These are phyloP conservation scores for Eriosoma lanigerum DNA, from an alignment of 1,140 invertebrate species.

Conservation along the genomic window DNA sequence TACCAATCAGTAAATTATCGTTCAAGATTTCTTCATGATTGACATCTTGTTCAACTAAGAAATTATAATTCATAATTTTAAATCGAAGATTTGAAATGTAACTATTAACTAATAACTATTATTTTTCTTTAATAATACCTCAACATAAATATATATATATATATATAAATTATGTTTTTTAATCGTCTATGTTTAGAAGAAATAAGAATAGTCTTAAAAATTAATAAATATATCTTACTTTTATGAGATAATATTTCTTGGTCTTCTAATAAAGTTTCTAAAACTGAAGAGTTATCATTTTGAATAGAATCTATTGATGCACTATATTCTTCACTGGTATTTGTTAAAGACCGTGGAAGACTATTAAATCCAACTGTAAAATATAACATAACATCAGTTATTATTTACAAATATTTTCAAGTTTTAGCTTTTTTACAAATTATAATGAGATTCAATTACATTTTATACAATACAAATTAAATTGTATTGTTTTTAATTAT, in stretches of 20 bases:
- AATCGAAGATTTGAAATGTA: not conserved
- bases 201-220: not conserved
- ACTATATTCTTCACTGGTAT: conserved; percentile 58
- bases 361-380: conserved; percentile 73
- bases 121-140: not conserved
- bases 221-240: conserved; percentile 42
- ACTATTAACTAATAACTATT: conserved; percentile 10
- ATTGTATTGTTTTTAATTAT: no score
- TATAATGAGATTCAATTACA: no score
- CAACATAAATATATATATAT: not conserved
- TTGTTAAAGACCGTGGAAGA: conserved; percentile 78
- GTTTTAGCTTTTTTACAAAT: no score
- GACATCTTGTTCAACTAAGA: conserved; percentile 45
- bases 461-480: no score
- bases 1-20: conserved; percentile 44
- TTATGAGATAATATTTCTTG: conserved; percentile 57
- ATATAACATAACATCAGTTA: no score
- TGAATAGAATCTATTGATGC: conserved; percentile 55
- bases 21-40: conserved; percentile 39
- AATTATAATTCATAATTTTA: conserved; percentile 46
- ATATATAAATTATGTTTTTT: no score
- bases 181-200: no score
- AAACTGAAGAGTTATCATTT: conserved; percentile 61
- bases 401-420: no score
- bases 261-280: conserved; percentile 69